Conservation (phyloP, 37 sponge, comb jelly and placozoan species). For the Diacarnus erythraeanus region DNA sequence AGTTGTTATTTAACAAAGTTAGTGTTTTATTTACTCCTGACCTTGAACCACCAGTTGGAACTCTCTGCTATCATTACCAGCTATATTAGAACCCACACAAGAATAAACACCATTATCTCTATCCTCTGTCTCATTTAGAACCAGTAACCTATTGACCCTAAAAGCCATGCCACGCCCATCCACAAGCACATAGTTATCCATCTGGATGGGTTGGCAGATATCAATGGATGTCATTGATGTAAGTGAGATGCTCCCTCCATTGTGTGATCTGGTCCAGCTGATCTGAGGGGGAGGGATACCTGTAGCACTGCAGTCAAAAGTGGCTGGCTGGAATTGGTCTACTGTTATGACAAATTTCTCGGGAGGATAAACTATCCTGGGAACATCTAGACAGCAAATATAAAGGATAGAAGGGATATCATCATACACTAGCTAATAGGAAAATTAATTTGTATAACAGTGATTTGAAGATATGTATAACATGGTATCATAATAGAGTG, state of each 20-base stretch:
- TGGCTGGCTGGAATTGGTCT: too few species aligned
- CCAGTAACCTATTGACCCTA: background rate
- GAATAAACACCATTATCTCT: background rate
- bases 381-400: too few species aligned
- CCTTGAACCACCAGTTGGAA: too few species aligned
- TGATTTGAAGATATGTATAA: too few species aligned
- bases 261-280: constrained; percentile 17
- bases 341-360: too few species aligned
- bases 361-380: background rate
- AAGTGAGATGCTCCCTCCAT: background rate
- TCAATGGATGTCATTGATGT: background rate
- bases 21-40: too few species aligned
- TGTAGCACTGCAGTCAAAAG: constrained; percentile 28
- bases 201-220: background rate
- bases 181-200: background rate
- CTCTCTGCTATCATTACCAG: too few species aligned
- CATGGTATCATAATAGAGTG: too few species aligned
- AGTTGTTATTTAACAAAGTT: background rate
- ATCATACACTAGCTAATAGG: too few species aligned
- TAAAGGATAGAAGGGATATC: too few species aligned
- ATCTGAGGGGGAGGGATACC: constrained; percentile 42
- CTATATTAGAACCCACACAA: too few species aligned
- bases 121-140: background rate
- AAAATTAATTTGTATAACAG: too few species aligned
- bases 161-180: background rate